Conservation (phyloP, 2,113 vertebrate species). For the Gambusia affinis region DNA sequence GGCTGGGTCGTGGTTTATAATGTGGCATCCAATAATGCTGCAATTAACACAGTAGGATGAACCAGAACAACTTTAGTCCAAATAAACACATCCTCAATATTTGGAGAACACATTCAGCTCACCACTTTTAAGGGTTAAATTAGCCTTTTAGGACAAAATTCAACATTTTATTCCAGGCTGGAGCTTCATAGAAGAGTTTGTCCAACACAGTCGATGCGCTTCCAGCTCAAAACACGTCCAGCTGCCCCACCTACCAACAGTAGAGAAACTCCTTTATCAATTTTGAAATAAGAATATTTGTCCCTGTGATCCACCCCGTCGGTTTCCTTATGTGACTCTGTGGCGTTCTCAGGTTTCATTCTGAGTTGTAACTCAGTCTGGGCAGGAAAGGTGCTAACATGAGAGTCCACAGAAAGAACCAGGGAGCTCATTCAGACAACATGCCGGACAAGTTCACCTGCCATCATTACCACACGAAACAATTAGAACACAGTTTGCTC, state of each 20-base stretch:
- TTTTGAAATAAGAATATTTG: no score
- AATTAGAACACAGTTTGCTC: slow-evolving; percentile 1
- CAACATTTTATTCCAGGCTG: no score
- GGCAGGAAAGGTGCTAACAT: background rate
- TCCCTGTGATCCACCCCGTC: no score
- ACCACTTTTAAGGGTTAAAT: background rate
- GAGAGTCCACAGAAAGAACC: background rate
- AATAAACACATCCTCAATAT: background rate
- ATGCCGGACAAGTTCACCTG: background rate
- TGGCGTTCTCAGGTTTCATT: background rate
- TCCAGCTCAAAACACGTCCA: background rate
- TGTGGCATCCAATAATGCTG: background rate
- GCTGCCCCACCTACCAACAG: background rate
- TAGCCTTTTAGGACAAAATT: background rate
- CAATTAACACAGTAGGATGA: background rate
- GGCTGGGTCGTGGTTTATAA: background rate
- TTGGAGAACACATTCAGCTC: background rate
- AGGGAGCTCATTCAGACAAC: background rate
- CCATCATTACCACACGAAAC: slow-evolving; percentile 8
- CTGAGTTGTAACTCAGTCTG: background rate
- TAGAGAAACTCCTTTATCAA: no score
- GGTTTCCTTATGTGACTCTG: no score
- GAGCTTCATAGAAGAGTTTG: background rate
- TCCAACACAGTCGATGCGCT: background rate
- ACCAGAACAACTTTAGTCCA: background rate